phyloP scores from a whole-genome alignment of 23 tunicate genomes.

The Pegea sp. region DNA sequence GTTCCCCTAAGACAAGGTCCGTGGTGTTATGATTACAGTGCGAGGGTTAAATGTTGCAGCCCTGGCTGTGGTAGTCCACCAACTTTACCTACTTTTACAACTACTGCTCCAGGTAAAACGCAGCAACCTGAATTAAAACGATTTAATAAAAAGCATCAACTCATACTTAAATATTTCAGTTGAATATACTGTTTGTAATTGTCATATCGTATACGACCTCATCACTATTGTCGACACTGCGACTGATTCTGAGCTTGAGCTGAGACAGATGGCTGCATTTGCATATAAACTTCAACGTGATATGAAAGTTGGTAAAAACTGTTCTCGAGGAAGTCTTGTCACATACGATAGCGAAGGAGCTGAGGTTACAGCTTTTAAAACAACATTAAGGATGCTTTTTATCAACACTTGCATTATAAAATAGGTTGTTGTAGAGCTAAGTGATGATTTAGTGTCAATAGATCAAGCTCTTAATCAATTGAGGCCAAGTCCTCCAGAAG shows the following conservation, averaged over 20 bases:
- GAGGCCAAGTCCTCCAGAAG: background rate
- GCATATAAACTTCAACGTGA: background rate
- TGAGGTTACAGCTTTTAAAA: no score
- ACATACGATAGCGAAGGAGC: slow-evolving; percentile 1
- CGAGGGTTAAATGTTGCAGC: slow-evolving; percentile 15
- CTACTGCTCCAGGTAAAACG: no score
- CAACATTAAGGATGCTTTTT: no score
- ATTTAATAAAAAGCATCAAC: no score
- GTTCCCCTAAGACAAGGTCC: slow-evolving; percentile 9
- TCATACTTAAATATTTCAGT: background rate
- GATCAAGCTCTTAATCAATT: slow-evolving; percentile 1
- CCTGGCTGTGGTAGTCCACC: slow-evolving; percentile 3
- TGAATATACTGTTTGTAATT: background rate
- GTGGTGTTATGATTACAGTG: slow-evolving; percentile 27
- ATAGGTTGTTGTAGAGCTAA: background rate
- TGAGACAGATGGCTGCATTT: background rate
- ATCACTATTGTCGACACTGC: background rate
- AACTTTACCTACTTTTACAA: background rate
- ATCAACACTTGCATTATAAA: background rate
- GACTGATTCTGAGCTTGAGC: background rate
- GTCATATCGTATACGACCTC: background rate
- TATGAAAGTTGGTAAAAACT: background rate
- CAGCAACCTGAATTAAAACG: no score
- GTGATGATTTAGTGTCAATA: background rate
- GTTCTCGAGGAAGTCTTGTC: background rate